phyloP scores from a whole-genome alignment of 2,113 vertebrate species.

The Otolemur garnettii region DNA sequence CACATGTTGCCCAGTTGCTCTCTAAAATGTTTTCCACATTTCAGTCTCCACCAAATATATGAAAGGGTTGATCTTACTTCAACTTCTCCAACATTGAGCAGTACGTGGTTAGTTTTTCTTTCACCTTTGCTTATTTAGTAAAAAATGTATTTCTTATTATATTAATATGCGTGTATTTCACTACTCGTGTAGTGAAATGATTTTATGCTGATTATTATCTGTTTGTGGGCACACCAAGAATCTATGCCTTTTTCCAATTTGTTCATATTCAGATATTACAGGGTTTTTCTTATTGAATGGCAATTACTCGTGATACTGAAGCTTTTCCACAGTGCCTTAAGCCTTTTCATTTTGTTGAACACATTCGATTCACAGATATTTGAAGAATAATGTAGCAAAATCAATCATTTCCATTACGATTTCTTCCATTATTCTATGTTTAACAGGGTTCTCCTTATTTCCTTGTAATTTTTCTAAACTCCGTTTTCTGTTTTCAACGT shows the following conservation, averaged over 20 bases:
- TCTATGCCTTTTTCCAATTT: neutral
- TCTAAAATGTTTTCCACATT: neutral
- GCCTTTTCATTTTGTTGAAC: conserved; percentile 26
- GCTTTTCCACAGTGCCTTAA: neutral
- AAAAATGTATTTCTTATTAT: neutral
- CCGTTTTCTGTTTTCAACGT: conserved; percentile 28
- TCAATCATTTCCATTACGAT: conserved; percentile 17
- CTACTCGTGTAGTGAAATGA: neutral
- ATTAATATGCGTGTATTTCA: neutral
- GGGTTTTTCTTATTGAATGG: conserved; percentile 13
- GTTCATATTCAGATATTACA: neutral
- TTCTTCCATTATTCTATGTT: conserved; percentile 52
- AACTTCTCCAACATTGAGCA: neutral
- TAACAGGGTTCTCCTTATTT: conserved; percentile 29
- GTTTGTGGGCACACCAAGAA: neutral
- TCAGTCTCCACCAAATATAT: neutral
- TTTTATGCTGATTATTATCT: neutral
- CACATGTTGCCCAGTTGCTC: neutral
- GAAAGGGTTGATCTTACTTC: neutral
- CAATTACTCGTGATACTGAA: neutral
- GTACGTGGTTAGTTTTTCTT: neutral
- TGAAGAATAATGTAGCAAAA: conserved; percentile 57
- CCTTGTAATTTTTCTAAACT: conserved; percentile 53
- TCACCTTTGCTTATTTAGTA: neutral
- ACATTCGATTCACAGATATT: conserved; percentile 23